Conservation (phyloP, 2,797 vertebrate species). For the Allenopithecus nigroviridis region DNA sequence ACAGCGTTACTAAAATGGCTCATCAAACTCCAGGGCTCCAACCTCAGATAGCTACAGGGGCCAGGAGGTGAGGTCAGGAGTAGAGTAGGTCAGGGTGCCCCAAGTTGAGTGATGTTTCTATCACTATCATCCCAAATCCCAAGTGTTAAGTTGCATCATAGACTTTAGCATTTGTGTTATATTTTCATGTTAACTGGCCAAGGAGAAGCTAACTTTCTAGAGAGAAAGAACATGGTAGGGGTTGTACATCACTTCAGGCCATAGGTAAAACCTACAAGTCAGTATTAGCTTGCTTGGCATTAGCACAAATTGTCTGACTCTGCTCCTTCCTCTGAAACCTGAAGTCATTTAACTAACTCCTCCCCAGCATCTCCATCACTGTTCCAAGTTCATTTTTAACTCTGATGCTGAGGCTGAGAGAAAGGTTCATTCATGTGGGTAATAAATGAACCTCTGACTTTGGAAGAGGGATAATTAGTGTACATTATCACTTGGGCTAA, state of each 20-base stretch:
- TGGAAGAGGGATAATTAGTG: slow-evolving; percentile 63
- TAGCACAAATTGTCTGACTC: not conserved
- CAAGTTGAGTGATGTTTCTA: not conserved
- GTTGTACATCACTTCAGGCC: not conserved
- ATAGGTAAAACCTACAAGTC: not conserved
- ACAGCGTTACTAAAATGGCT: not conserved
- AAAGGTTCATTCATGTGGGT: slow-evolving; percentile 52
- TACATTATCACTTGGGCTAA: slow-evolving; percentile 72
- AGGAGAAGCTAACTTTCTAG: not conserved
- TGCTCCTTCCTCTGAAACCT: not conserved
- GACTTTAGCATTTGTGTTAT: not conserved
- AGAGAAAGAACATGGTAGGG: not conserved
- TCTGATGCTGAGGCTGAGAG: slow-evolving; percentile 29
- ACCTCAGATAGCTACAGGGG: not conserved
- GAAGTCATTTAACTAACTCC: not conserved
- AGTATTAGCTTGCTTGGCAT: not conserved
- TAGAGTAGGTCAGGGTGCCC: not conserved
- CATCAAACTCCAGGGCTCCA: not conserved
- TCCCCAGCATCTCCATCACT: not conserved
- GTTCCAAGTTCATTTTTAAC: slow-evolving; percentile 49
- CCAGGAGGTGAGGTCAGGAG: not conserved
- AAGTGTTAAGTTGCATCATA: not conserved
- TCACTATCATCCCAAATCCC: not conserved
- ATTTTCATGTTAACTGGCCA: not conserved
- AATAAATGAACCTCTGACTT: slow-evolving; percentile 67